These are phyloP conservation scores for Parazoanthus darwini DNA, from an alignment of 92 coral and sea anemone species.

Conservation along the genomic window DNA sequence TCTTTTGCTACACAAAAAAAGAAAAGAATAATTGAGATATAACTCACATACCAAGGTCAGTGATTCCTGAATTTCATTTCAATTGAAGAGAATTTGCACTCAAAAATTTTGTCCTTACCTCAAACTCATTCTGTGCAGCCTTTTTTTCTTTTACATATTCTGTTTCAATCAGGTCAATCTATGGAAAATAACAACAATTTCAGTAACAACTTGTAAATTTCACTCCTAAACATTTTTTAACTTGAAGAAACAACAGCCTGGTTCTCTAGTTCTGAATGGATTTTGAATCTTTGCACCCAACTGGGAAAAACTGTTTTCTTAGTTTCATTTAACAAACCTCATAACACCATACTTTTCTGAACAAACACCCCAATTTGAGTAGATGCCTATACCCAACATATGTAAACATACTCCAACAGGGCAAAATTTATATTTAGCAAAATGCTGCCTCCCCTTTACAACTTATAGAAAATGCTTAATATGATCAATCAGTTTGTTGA, in stretches of 20 bases:
- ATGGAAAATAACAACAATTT: not conserved
- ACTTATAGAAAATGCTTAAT: too few species aligned
- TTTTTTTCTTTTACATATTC: slow-evolving; percentile 87
- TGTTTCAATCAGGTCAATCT: slow-evolving; percentile 90
- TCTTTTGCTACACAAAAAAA: slow-evolving; percentile 68
- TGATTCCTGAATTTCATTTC: too few species aligned
- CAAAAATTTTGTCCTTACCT: slow-evolving; percentile 45
- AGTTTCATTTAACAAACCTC: too few species aligned
- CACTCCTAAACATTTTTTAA: not conserved
- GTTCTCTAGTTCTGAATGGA: not conserved
- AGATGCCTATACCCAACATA: too few species aligned
- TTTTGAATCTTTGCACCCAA: not conserved
- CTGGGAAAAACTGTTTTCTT: not conserved
- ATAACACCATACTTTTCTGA: too few species aligned
- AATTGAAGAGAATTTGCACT: too few species aligned
- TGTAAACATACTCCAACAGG: too few species aligned
- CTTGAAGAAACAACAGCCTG: not conserved
- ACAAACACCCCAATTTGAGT: too few species aligned
- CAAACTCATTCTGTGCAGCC: slow-evolving; percentile 91
- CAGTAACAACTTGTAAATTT: not conserved
- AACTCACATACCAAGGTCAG: too few species aligned
- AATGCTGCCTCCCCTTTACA: too few species aligned
- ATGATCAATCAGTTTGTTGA: too few species aligned
- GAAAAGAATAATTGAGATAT: not conserved
- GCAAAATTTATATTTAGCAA: too few species aligned